These are phyloP conservation scores for Tetraodon nigroviridis DNA, from an alignment of 2,113 vertebrate genomes.

Conservation along the genomic window DNA sequence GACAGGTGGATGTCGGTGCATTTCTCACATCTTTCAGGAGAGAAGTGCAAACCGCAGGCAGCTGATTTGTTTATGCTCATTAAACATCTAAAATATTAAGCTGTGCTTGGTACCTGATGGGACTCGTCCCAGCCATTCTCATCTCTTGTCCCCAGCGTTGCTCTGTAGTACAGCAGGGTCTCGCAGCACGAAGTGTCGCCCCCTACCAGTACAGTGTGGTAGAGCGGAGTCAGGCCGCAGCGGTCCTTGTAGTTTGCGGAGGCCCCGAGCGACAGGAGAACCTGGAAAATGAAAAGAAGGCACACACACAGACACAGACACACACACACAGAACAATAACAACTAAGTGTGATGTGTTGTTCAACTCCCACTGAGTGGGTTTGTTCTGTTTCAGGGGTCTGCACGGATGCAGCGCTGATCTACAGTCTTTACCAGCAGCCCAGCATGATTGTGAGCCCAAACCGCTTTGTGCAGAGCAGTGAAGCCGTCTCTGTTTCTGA, in stretches of 20 bases:
- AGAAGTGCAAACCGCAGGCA: constrained; percentile 29
- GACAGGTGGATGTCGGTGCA: constrained; percentile 29
- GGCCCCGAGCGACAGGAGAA: constrained; percentile 82
- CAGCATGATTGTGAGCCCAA: constrained; percentile 80
- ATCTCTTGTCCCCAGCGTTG: constrained; percentile 79
- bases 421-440: constrained; percentile 76
- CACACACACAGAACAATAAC: neutral
- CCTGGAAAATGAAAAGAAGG: constrained; percentile 47
- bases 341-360: too few species aligned
- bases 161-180: constrained; percentile 83
- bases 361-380: neutral
- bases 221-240: constrained; percentile 85
- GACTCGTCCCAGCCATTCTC: constrained; percentile 91
- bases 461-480: constrained; percentile 86
- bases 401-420: constrained; percentile 3
- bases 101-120: constrained; percentile 76
- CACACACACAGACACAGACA: neutral
- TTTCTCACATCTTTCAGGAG: constrained; percentile 27
- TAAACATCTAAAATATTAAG: neutral
- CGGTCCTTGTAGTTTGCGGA: constrained; percentile 91
- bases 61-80: neutral
- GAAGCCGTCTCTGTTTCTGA: constrained; percentile 83
- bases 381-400: neutral
- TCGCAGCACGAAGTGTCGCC: constrained; percentile 89
- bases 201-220: constrained; percentile 87